Conservation (phyloP, 2,888 invertebrate genomes). For the Ormyrus rosae region DNA sequence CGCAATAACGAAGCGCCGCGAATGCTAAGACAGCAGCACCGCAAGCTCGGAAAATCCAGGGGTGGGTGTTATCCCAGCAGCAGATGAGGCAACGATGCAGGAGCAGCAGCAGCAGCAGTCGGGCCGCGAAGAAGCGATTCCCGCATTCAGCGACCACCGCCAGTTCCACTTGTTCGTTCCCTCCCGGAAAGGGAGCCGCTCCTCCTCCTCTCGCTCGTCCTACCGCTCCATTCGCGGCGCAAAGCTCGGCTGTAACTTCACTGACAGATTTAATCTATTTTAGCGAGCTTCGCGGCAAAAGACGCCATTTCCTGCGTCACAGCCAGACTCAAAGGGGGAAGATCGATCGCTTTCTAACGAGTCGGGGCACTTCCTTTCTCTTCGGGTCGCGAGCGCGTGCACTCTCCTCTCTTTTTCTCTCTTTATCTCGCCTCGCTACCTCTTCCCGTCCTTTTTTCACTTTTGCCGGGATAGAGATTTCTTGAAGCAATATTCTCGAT, state of each 20-base stretch:
- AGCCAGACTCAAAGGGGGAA: slow-evolving; percentile 48
- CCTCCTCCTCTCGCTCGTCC: background rate
- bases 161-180: background rate
- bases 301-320: slow-evolving; percentile 51
- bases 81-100: background rate
- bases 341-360: slow-evolving; percentile 57
- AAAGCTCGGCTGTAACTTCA: slow-evolving; percentile 52
- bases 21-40: background rate
- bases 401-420: background rate
- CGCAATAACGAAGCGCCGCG: background rate
- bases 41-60: background rate
- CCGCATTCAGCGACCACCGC: background rate
- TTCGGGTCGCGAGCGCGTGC: background rate
- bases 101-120: background rate
- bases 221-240: background rate
- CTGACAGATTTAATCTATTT: slow-evolving; percentile 59
- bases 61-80: background rate
- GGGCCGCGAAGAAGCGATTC: background rate
- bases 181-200: slow-evolving; percentile 27
- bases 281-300: slow-evolving; percentile 45
- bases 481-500: slow-evolving; percentile 27
- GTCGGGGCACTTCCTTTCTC: slow-evolving; percentile 41
- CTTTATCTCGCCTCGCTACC: background rate
- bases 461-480: slow-evolving; percentile 14
- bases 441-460: background rate